Evolutionary conservation across 2,113 vertebrate genomes (phyloP).

Genomic region (Atrichornis clamosus): DNA sequence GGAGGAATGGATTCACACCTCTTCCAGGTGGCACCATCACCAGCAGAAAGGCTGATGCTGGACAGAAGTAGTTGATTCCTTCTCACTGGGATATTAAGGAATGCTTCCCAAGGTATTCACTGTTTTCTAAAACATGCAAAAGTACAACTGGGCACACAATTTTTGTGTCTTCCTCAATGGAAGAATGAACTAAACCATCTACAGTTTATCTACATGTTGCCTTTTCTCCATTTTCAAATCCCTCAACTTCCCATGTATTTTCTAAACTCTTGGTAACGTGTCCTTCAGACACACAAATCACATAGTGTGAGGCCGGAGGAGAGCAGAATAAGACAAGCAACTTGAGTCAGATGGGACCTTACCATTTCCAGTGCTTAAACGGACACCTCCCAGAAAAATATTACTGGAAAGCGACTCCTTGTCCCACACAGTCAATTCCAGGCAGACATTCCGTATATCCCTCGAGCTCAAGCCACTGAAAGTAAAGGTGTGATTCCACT

Average conservation of each 20-base stretch:
- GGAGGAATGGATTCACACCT: background rate
- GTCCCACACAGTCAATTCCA: conserved; percentile 97
- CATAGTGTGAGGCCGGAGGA: rapidly evolving
- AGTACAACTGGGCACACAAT: background rate
- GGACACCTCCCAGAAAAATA: conserved; percentile 91
- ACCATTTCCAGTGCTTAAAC: conserved; percentile 90
- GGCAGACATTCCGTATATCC: conserved; percentile 87
- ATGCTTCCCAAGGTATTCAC: background rate
- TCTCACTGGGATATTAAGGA: background rate
- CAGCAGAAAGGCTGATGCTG: background rate
- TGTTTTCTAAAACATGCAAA: background rate
- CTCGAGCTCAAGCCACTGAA: conserved; percentile 85
- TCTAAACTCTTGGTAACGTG: background rate
- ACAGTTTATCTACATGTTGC: background rate
- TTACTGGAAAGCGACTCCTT: conserved; percentile 94
- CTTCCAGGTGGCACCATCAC: background rate
- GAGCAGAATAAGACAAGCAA: background rate
- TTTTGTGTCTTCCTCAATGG: background rate
- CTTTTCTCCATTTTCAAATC: background rate
- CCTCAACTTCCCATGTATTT: background rate
- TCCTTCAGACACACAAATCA: background rate
- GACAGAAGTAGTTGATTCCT: background rate
- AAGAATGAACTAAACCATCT: background rate
- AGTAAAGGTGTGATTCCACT: conserved; percentile 94
- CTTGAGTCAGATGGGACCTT: background rate